A percentile compares a stretch with the other conserved stretches of the same genome.
Conservation (phyloP, 2,797 vertebrate genomes). For the Bucorvus abyssinicus region DNA sequence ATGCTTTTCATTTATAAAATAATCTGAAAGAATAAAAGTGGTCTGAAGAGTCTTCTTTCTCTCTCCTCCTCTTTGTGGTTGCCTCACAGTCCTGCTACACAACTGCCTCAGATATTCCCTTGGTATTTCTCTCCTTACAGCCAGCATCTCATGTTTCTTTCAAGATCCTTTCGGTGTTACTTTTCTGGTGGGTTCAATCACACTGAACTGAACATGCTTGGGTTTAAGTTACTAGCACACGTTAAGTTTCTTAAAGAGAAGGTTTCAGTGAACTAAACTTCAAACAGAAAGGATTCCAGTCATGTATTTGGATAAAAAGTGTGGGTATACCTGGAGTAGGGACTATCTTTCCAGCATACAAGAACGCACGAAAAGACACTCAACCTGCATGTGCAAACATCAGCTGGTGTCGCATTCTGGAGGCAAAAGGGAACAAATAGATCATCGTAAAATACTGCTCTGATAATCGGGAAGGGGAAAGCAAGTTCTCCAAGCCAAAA, state of each 20-base stretch:
- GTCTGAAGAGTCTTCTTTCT: neutral
- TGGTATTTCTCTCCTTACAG: neutral
- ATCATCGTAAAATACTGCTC: neutral
- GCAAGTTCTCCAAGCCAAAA: neutral
- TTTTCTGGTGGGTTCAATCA: neutral
- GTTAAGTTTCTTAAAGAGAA: neutral
- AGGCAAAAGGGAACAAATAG: neutral
- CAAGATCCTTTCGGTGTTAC: neutral
- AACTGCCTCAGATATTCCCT: neutral
- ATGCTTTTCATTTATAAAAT: neutral
- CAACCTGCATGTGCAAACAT: rapidly evolving
- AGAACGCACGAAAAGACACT: rapidly evolving
- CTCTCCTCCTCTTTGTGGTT: rapidly evolving
- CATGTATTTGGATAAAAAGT: neutral
- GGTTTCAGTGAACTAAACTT: neutral
- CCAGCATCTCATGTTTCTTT: neutral
- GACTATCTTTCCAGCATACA: neutral
- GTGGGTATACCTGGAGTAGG: rapidly evolving
- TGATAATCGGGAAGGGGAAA: rapidly evolving
- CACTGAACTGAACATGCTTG: rapidly evolving
- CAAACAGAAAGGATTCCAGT: neutral
- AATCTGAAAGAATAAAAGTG: neutral
- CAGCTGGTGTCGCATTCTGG: rapidly evolving
- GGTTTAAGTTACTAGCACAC: neutral
- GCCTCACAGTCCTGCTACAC: neutral